phyloP scores from a whole-genome alignment of 2,797 vertebrate species.

The Channallabes apus region DNA sequence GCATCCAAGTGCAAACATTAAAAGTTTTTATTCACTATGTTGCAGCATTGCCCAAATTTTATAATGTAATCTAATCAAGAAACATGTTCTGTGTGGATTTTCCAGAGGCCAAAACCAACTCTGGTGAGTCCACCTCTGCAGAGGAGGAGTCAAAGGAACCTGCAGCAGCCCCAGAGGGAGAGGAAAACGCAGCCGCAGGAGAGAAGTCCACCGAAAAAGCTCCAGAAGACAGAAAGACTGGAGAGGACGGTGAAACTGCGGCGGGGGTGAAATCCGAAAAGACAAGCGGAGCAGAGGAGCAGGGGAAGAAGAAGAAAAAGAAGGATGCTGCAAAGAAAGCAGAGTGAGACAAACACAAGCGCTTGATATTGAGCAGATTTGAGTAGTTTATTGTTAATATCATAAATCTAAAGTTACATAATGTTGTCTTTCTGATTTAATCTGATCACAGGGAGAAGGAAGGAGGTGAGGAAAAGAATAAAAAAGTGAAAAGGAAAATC shows the following conservation, averaged over 20 bases:
- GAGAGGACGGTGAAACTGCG: constrained; percentile 42
- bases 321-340: constrained; percentile 60
- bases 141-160: constrained; percentile 79
- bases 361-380: neutral
- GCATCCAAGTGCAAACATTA: neutral
- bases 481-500: constrained; percentile 95
- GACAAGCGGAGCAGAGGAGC: constrained; percentile 37
- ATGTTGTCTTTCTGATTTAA: neutral
- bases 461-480: constrained; percentile 84
- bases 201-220: constrained; percentile 69
- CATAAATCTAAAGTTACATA: constrained; percentile 33
- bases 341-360: constrained; percentile 62
- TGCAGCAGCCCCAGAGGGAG: constrained; percentile 67
- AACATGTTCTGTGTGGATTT: neutral
- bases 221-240: constrained; percentile 62
- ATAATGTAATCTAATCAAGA: neutral
- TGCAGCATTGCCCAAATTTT: neutral
- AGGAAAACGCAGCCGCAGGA: constrained; percentile 72
- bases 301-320: constrained; percentile 59
- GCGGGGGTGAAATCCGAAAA: constrained; percentile 51
- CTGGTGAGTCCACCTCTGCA: constrained; percentile 84
- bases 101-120: constrained; percentile 81
- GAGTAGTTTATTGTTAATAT: constrained; percentile 27
- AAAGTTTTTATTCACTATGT: neutral
- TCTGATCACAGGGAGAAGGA: constrained; percentile 78